Evolutionary conservation across 2,797 vertebrate genomes (phyloP), one percentile per base, ranked within the genome.

Genomic region (Pipistrellus pipistrellus): DNA sequence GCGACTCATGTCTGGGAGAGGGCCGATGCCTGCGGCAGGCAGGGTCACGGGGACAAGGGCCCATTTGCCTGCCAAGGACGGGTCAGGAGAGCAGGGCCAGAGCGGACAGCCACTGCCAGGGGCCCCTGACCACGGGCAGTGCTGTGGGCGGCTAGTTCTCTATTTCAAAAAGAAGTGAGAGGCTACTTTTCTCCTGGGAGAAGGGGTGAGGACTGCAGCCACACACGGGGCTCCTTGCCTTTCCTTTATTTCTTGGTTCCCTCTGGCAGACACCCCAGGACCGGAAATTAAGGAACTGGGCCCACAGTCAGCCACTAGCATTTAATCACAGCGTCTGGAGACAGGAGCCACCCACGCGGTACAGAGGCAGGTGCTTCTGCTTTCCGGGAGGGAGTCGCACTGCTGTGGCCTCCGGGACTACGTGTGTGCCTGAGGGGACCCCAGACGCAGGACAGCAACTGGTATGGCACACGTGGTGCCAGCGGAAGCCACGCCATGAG

Each of bases 301-400:
- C 44, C 51, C 41, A 23, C 23, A 88, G 55, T 35, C 69, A 51
- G 9, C 64, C 48, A 7, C 44, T 21, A 1, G 23, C 32, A 8
- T 21, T 12, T 32, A 12, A 46, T n/a, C 27, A 8, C 21, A 25
- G 41, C 15, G 27, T 48, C 21, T 3, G 0, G 8, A 4, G 21
- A 48, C 20, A 9, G 59, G 6, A 4, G 8, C 2, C 0, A 0
- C 13, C 10, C 0, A 8, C 0, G 0, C 1, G 17, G 12, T 8
- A 17, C 8, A 30, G 51, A 12, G 8, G 78, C 25, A 30, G 27
- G 59, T 4, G 27, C 41, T 18, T 15, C 68, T 5, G 51, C 53
- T 69, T 20, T 30, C 59, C 11, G 17, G 46, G 14, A 53, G 77
- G 32, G 32, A 2, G 4, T 38, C 75, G 35, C 76, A 55, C 32